Conservation (phyloP, 2,888 invertebrate genomes). For the Marasmarcha lunaedactyla region DNA sequence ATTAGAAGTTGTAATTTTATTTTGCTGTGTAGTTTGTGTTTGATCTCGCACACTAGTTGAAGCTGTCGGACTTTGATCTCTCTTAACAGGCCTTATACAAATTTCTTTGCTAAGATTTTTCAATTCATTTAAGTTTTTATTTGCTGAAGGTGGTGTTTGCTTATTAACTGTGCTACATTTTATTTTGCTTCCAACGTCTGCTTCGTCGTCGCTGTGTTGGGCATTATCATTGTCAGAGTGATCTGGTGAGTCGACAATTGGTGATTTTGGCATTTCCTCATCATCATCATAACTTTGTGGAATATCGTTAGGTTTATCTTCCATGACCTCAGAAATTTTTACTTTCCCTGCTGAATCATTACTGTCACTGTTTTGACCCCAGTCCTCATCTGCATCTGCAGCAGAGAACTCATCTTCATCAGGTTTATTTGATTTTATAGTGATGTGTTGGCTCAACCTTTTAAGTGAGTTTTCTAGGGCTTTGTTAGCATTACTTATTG, state of each 20-base stretch:
- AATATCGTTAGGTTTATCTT: conserved; percentile 23
- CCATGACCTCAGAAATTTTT: conserved; percentile 40
- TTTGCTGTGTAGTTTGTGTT: no score
- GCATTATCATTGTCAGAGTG: conserved; percentile 20
- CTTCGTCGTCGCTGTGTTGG: conserved; percentile 13
- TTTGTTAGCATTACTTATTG: not conserved
- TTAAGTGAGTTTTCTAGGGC: conserved; percentile 20
- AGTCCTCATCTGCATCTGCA: conserved; percentile 14
- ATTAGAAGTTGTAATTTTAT: conserved; percentile 5
- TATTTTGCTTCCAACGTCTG: conserved; percentile 8
- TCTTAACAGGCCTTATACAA: conserved; percentile 25
- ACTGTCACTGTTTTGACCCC: conserved; percentile 12
- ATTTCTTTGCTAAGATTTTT: conserved; percentile 24
- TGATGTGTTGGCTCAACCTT: conserved; percentile 21
- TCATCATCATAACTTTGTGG: conserved; percentile 16
- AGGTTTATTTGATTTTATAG: conserved; percentile 25
- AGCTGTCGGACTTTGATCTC: not conserved
- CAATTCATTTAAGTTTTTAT: conserved; percentile 7
- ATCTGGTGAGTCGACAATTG: conserved; percentile 31
- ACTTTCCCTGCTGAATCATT: conserved; percentile 30
- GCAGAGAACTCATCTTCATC: conserved; percentile 7
- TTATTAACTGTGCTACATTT: no score
- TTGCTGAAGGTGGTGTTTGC: not conserved
- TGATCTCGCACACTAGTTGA: no score
- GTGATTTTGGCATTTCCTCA: conserved; percentile 11